phyloP scores from a whole-genome alignment of 2,888 invertebrate genomes.

The Crossocerus cetratus region DNA sequence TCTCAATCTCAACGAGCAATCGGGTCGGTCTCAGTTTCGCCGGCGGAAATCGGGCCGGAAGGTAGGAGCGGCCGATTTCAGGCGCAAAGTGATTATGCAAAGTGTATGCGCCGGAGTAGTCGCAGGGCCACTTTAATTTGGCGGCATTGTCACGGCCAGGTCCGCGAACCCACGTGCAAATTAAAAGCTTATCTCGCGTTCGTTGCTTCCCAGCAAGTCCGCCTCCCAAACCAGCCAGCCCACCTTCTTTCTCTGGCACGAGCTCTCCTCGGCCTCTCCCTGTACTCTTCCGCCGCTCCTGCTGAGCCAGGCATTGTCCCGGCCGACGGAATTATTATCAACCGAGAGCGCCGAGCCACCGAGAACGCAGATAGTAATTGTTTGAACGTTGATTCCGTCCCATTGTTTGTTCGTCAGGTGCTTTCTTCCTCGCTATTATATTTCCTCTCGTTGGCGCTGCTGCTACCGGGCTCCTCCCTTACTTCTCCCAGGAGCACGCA shows the following conservation, averaged over 20 bases:
- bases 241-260: not conserved
- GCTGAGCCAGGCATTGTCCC: conserved; percentile 58
- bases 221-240: conserved; percentile 1
- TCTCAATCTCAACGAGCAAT: not conserved
- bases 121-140: conserved; percentile 64
- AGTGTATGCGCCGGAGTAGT: conserved; percentile 35
- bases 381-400: conserved; percentile 59
- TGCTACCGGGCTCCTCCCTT: conserved; percentile 11
- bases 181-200: conserved; percentile 69
- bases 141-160: conserved; percentile 60
- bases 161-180: conserved; percentile 57
- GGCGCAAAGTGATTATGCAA: conserved; percentile 68
- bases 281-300: no score
- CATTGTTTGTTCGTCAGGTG: conserved; percentile 56
- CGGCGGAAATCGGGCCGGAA: not conserved
- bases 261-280: not conserved
- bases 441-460: conserved; percentile 17
- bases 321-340: conserved; percentile 63
- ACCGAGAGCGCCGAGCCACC: conserved; percentile 56
- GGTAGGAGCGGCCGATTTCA: conserved; percentile 46
- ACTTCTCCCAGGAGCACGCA: conserved; percentile 2
- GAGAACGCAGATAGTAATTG: conserved; percentile 56
- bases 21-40: no score
- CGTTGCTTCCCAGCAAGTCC: conserved; percentile 39
- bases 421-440: conserved; percentile 34